Conservation (phyloP, 1,140 invertebrate species). For the Stenopsyche tienmushanensis region DNA sequence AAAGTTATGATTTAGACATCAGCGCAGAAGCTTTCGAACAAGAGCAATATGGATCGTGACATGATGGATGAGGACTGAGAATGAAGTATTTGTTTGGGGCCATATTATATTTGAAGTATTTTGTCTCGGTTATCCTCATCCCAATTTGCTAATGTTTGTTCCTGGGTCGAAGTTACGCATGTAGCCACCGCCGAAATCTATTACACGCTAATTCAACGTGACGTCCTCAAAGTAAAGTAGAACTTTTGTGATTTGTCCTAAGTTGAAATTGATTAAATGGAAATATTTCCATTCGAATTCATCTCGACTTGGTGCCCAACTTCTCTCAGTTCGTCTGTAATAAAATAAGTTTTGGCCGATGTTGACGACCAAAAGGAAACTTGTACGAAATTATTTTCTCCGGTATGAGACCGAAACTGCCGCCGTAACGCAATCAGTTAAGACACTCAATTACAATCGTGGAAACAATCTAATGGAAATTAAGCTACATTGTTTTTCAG, state of each 20-base stretch:
- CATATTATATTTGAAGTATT: slow-evolving; percentile 37
- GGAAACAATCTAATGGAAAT: neutral
- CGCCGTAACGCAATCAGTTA: neutral
- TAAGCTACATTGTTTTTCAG: neutral
- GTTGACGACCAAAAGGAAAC: no score
- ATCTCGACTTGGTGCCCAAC: slow-evolving; percentile 4
- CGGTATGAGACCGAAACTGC: neutral
- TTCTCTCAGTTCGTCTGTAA: neutral
- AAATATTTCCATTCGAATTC: slow-evolving; percentile 13
- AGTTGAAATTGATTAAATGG: slow-evolving; percentile 26
- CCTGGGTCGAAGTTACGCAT: no score
- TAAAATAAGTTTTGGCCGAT: slow-evolving; percentile 7
- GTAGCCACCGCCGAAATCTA: slow-evolving; percentile 4
- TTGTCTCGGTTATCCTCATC: slow-evolving; percentile 24
- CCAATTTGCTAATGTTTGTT: no score
- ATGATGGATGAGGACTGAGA: slow-evolving; percentile 39
- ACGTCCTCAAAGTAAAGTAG: slow-evolving; percentile 11
- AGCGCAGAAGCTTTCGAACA: slow-evolving; percentile 20
- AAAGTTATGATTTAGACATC: neutral
- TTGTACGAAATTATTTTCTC: neutral
- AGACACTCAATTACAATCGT: neutral
- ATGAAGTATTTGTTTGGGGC: slow-evolving; percentile 38
- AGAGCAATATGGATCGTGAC: slow-evolving; percentile 31
- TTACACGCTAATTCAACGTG: slow-evolving; percentile 24
- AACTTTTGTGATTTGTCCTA: slow-evolving; percentile 14